phyloP scores from a whole-genome alignment of 2,113 vertebrate genomes.

The Planiliza haematocheilus region DNA sequence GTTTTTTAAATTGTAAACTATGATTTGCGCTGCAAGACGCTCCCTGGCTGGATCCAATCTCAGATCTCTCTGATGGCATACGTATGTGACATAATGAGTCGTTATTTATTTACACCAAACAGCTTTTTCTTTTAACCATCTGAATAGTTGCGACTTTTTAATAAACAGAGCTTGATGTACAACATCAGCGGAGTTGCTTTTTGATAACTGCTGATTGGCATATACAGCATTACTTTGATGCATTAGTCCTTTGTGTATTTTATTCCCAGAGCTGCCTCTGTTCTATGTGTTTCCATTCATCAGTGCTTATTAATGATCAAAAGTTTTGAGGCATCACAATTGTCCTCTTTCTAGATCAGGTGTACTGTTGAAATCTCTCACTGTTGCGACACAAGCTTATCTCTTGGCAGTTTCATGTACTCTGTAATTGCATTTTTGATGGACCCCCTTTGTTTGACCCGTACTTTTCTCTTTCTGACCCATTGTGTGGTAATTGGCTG shows the following conservation, averaged over 20 bases:
- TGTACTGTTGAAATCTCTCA: constrained; percentile 14
- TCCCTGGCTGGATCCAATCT: no score
- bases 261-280: background rate
- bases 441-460: constrained; percentile 70
- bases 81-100: no score
- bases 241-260: background rate
- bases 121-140: no score
- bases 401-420: constrained; percentile 45
- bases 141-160: no score
- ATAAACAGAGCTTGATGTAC: background rate
- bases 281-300: constrained; percentile 20
- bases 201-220: no score
- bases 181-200: background rate
- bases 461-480: constrained; percentile 58
- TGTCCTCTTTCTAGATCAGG: constrained; percentile 1
- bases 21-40: no score
- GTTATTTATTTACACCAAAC: no score
- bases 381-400: constrained; percentile 45
- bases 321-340: background rate
- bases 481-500: constrained; percentile 77
- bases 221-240: background rate
- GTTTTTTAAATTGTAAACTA: no score
- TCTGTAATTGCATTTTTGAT: constrained; percentile 71
- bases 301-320: constrained; percentile 10
- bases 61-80: no score